A percentile compares a stretch with the other conserved stretches of the same genome.
phyloP scores from a whole-genome alignment of 1,140 invertebrate species.

The Apis dorsata region DNA sequence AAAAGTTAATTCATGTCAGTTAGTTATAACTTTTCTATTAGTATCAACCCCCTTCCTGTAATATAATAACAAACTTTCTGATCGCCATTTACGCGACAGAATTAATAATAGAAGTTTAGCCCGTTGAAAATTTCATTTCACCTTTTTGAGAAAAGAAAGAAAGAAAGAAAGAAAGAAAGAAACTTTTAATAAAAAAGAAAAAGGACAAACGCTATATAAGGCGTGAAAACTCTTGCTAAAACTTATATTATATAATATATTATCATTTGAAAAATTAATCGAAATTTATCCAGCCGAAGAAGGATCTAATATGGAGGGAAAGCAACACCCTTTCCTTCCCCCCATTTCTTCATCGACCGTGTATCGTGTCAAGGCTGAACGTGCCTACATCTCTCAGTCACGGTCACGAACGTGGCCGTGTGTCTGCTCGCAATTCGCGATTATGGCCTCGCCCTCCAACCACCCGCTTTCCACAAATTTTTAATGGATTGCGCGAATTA shows the following conservation, averaged over 20 bases:
- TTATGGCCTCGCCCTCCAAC: background rate
- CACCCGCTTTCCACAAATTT: background rate
- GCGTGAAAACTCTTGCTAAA: too few relatives aligned
- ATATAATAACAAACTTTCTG: background rate
- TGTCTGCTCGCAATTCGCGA: slow-evolving; percentile 32
- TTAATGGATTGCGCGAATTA: background rate
- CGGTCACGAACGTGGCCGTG: slow-evolving; percentile 59
- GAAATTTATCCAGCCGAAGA: background rate
- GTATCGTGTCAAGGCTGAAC: slow-evolving; percentile 48
- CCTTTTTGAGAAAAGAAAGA: background rate
- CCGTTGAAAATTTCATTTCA: background rate
- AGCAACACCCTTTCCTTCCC: slow-evolving; percentile 42
- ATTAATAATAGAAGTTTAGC: background rate
- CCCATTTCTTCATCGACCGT: slow-evolving; percentile 53
- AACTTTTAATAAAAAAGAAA: background rate
- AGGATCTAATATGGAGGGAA: slow-evolving; percentile 14
- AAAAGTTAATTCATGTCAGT: background rate
- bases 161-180: background rate
- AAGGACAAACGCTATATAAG: too few relatives aligned
- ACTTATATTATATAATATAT: too few relatives aligned
- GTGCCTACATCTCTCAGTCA: slow-evolving; percentile 54
- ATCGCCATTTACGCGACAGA: background rate
- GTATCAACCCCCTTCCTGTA: background rate
- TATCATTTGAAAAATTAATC: background rate
- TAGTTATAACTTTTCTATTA: background rate